Base-by-base conservation (phyloP, 2,888 invertebrate genomes). In the Archips xylosteana region DNA sequence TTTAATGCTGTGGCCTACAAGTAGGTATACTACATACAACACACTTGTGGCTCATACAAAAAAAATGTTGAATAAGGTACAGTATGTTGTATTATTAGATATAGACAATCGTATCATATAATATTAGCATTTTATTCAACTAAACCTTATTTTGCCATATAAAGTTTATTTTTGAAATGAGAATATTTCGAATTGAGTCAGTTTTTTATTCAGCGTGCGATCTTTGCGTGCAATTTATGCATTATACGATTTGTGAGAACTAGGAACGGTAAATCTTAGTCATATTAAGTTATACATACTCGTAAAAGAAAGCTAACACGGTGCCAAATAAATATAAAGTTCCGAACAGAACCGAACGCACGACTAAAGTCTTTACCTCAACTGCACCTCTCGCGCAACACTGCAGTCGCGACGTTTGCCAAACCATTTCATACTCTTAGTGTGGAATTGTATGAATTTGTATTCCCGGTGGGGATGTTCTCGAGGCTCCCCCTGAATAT, bases 401-500 rank as follows among this genome's bases (percentile, higher is more conserved):
- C 62, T 71, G 70, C 75, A 68, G 63, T 80, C 79, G 83, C 85
- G 84, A 83, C 82, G 85, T 87, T 87, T 87, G 87, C 87, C 87
- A 88, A 89, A 83, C 84, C 84, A 88, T 86, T 85, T 85, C 85
- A 86, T 87, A 85, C 84, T 84, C 83, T 76, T 75, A 75, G 76
- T 78, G 78, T 81, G 76, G 80, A 78, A 82, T 81, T 80, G 79
- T 80, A 78, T 75, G 87, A 89, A 91, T 92, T 90, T 89, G 91
- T 92, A 92, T 92, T 92, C 92, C 85, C 86, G 70, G 78, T 82
- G 83, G 85, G 84, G 83, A 82, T 82, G 85, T 84, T 83, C 81
- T 78, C 81, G 81, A 79, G 85, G 87, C 89, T 86, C 85, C 82
- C 83, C 68, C 78, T 82, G 92, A 92, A 92, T 92, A 91, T 88